phyloP scores from a whole-genome alignment of 2,113 vertebrate species.

The Corvus moneduloides region DNA sequence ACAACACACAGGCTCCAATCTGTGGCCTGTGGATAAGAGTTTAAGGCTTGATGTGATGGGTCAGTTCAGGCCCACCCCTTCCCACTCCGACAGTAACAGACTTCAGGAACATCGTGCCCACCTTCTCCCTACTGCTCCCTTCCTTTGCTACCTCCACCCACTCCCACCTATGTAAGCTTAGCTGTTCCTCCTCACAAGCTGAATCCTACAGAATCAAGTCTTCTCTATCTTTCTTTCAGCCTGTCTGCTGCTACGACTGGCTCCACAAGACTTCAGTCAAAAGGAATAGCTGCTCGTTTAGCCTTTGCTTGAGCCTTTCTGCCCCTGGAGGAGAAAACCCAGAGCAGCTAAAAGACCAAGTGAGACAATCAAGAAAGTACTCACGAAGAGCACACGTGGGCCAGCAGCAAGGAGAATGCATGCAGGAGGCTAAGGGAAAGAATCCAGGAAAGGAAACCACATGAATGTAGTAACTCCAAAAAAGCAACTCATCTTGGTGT shows the following conservation, averaged over 20 bases:
- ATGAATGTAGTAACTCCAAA: neutral
- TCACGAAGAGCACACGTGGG: neutral
- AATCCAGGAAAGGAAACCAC: neutral
- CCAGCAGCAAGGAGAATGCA: neutral
- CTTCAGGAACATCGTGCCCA: neutral
- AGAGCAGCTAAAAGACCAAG: neutral
- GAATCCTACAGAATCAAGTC: neutral
- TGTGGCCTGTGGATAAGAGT: neutral
- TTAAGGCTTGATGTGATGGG: neutral
- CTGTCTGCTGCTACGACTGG: neutral
- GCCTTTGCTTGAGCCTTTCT: neutral
- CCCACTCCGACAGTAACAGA: neutral
- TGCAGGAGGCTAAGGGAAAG: neutral
- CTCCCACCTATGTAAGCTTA: neutral
- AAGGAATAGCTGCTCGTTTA: neutral
- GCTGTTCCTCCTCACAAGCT: neutral
- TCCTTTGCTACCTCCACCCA: neutral
- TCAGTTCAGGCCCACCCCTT: neutral
- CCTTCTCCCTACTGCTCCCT: neutral
- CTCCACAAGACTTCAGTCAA: neutral
- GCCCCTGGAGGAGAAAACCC: neutral
- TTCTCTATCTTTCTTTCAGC: neutral
- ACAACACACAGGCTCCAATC: neutral
- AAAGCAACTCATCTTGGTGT: neutral
- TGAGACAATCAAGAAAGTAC: neutral